Evolutionary conservation across 2,797 vertebrate species (phyloP).

Genomic region (Myotis vivesi): DNA sequence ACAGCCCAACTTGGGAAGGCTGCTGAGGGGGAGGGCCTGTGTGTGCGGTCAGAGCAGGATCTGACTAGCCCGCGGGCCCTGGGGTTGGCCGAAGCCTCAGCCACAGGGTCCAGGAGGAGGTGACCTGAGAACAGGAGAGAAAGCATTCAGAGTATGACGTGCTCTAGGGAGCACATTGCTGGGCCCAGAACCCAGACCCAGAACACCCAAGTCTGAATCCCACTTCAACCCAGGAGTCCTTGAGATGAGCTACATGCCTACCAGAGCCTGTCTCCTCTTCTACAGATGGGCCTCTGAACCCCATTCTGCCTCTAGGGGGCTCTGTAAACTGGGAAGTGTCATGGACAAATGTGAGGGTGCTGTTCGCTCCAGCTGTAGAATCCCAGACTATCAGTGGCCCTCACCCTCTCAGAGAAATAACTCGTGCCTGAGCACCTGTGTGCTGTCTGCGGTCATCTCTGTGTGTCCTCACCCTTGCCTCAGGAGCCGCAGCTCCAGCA

Average conservation of each 20-base stretch:
- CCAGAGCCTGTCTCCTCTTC: not conserved
- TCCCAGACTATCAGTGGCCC: not conserved
- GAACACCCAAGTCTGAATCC: not conserved
- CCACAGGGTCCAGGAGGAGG: not conserved
- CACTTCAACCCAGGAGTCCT: not conserved
- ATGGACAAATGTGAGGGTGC: not conserved
- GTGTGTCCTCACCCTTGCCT: not conserved
- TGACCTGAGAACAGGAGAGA: not conserved
- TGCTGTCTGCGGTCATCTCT: not conserved
- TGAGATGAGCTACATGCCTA: not conserved
- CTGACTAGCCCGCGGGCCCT: not conserved
- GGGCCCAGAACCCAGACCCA: not conserved
- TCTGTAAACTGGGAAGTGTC: not conserved
- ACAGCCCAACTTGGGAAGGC: not conserved
- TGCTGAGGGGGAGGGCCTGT: not conserved
- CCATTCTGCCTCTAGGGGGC: no score
- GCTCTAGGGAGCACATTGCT: not conserved
- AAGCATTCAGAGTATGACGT: no score
- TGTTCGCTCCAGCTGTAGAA: not conserved
- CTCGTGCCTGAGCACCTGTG: not conserved
- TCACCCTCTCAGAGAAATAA: not conserved
- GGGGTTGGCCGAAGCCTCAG: not conserved
- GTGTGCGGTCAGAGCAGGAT: not conserved
- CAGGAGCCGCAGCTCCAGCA: not conserved
- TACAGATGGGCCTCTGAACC: rapidly evolving